Percentiles rank a stretch among this genome's conserved stretches.
Evolutionary conservation across 2,797 vertebrate genomes (phyloP).

Genomic region (Zalophus californianus): DNA sequence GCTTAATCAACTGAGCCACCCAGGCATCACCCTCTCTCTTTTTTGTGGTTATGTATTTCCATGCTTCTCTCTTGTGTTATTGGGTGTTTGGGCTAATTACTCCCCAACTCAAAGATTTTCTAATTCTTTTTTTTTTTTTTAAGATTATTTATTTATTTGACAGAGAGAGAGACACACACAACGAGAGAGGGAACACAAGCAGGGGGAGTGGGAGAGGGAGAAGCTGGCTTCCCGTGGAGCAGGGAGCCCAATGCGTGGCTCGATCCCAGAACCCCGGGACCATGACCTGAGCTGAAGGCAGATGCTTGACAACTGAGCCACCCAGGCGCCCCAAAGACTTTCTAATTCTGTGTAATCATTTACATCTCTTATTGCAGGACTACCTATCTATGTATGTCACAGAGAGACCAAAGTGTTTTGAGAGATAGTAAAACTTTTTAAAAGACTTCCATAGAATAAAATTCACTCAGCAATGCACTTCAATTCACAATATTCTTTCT

Average conservation of each 20-base stretch:
- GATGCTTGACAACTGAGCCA: too few species aligned
- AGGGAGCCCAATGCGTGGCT: too few species aligned
- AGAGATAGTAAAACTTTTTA: neutral
- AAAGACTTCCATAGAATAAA: neutral
- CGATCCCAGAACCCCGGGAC: too few species aligned
- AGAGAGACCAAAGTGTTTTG: neutral
- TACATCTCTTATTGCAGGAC: neutral
- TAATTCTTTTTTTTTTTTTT: neutral
- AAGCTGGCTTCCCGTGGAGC: too few species aligned
- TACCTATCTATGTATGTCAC: neutral
- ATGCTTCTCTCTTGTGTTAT: neutral
- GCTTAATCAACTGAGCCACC: neutral
- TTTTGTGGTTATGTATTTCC: neutral
- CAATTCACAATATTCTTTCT: neutral
- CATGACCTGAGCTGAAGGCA: too few species aligned
- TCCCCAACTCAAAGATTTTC: neutral
- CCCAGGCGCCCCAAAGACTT: neutral
- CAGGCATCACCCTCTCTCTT: neutral
- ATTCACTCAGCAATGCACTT: constrained; percentile 30
- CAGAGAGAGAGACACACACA: too few species aligned
- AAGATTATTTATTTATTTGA: too few species aligned
- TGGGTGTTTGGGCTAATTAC: neutral
- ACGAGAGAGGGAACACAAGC: too few species aligned
- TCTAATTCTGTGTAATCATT: constrained; percentile 7
- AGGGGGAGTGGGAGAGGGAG: too few species aligned